Evolutionary conservation across 2,888 invertebrate genomes (phyloP).

Genomic region (Mellilla xanthometata): DNA sequence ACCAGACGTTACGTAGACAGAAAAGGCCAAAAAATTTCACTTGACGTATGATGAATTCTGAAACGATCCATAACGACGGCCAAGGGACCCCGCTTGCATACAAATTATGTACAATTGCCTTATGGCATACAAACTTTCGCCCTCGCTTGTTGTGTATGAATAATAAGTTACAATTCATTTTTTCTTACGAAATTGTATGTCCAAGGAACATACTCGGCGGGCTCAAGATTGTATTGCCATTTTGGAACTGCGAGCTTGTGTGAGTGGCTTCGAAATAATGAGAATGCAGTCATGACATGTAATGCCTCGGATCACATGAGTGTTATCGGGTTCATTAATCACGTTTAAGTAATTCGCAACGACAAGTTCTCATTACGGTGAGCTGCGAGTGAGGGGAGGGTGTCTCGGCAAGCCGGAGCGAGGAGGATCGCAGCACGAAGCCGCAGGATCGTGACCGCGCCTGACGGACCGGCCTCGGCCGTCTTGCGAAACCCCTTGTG

Average conservation of each 20-base stretch:
- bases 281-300: neutral
- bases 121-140: constrained; percentile 29
- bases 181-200: constrained; percentile 6
- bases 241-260: neutral
- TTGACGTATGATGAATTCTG: constrained; percentile 37
- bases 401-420: constrained; percentile 24
- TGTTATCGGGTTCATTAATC: constrained; percentile 32
- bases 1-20: constrained; percentile 36
- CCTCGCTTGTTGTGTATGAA: constrained; percentile 6
- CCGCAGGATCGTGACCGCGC: no score
- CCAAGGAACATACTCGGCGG: neutral
- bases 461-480: constrained; percentile 65
- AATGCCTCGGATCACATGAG: constrained; percentile 7
- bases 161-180: constrained; percentile 13
- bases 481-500: constrained; percentile 66
- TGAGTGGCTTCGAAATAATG: neutral
- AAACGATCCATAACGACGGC: constrained; percentile 26
- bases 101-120: constrained; percentile 25
- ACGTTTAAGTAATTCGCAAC: constrained; percentile 32
- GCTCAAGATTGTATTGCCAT: constrained; percentile 1
- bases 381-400: constrained; percentile 24
- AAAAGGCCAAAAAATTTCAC: constrained; percentile 44
- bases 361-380: constrained; percentile 34
- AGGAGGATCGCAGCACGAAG: constrained; percentile 31
- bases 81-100: constrained; percentile 32